Base-by-base conservation (phyloP, 2,888 invertebrate species). In the Machimus rusticus region DNA sequence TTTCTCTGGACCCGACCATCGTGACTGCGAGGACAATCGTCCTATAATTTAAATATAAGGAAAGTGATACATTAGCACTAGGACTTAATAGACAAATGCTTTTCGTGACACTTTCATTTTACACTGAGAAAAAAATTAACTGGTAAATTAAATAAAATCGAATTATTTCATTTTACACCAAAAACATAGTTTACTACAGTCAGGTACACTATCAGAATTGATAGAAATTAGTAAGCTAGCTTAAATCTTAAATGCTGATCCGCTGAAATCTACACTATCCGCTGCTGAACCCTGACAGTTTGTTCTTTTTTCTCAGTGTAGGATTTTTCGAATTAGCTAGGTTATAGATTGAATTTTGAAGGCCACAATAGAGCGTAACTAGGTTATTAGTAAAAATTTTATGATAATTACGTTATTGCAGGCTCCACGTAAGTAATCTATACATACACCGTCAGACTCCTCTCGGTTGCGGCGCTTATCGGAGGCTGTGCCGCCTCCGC, bases 351-450 rank as follows among this genome's bases (percentile, higher is more conserved):
- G 12, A 9, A 12, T 39, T 39, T 39, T 39, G 2, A 39, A 39
- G 1, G 8, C 37, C 37, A 37, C 0, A 37, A 37, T 37, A 37
- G 8, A 37, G 9, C 37, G 14, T 43, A 14, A 43, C 43, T 43
- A 46, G 6, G 39, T 39, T 43, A 46, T 14, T 46, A 14, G 43
- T 16, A 16, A 46, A 46, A 46, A 46, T 14, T 46, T 4, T 46
- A 74, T 84, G 43, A 86, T 19, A 89, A 91, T 90, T 90, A 94
- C 94, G 91, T 95, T 95, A 90, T 96, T 95, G 92, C 98, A 98
- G 93, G 97, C 97, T 87, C 98, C 98, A 93, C 97, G 97, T 94
- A 97, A 95, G 91, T 95, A 97, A 93, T 96, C 97, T 89, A 96
- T 94, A 91, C 98, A 98, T 89, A 97, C 95, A 23, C 95, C 95